Percentiles rank a stretch among this genome's conserved stretches.
Evolutionary conservation across 2,797 vertebrate genomes (phyloP).

Genomic region (Rhabdomys pumilio): DNA sequence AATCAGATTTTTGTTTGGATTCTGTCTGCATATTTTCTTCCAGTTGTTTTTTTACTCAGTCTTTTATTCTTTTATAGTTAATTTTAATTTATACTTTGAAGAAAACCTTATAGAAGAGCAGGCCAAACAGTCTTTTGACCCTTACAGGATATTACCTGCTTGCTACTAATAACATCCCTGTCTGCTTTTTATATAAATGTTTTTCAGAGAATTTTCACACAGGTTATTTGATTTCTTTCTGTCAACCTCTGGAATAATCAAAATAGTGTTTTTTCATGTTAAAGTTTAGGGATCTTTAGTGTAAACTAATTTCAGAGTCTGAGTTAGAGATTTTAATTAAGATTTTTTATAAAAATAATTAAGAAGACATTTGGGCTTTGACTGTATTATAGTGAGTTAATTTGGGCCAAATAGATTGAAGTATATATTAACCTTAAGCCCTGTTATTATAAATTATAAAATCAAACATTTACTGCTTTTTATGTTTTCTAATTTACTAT

Average conservation of each 20-base stretch:
- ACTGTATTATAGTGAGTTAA: neutral
- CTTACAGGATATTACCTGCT: constrained; percentile 4
- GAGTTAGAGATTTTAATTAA: constrained; percentile 49
- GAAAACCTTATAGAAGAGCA: constrained; percentile 8
- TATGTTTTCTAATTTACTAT: constrained; percentile 62
- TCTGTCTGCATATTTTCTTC: constrained; percentile 50
- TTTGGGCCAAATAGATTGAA: constrained; percentile 41
- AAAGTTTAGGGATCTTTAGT: constrained; percentile 54
- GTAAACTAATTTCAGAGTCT: constrained; percentile 59
- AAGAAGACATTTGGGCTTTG: constrained; percentile 60
- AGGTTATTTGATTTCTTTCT: constrained; percentile 73
- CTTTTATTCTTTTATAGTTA: constrained; percentile 63
- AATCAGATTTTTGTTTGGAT: constrained; percentile 51
- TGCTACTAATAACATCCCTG: constrained; percentile 25
- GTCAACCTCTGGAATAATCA: constrained; percentile 47
- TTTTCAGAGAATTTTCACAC: constrained; percentile 71
- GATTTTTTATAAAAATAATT: constrained; percentile 56
- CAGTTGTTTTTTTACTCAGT: constrained; percentile 30
- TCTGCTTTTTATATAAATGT: constrained; percentile 67
- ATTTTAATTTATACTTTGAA: constrained; percentile 30
- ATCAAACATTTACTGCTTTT: constrained; percentile 41
- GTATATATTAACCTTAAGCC: constrained; percentile 51
- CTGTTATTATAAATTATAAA: constrained; percentile 46
- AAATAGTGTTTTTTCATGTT: constrained; percentile 58
- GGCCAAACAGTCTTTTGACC: neutral